Base-by-base conservation (phyloP, 2,113 vertebrate species). In the Xenopus borealis region DNA sequence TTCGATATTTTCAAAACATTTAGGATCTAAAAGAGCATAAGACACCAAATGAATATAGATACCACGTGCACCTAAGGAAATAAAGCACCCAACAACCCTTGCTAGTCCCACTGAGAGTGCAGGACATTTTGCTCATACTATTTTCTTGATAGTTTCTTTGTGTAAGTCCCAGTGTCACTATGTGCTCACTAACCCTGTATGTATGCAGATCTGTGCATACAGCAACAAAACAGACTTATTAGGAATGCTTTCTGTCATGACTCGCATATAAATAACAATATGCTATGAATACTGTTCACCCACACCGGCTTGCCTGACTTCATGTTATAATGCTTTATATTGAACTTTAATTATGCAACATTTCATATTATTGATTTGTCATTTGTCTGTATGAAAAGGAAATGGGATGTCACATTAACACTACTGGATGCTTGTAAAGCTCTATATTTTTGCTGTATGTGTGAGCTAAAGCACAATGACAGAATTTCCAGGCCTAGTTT, bases 261-360 rank as follows among this genome's bases (percentile, higher is more conserved):
- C 53, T 8, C 18, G 53, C 53, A 12, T 55, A n/a, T 55, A n/a
- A 55, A 55, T 55, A 16, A n/a, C 53, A 55, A 55, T 55, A 55
- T 55, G 53, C 12, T 55, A 16, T 50, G 47, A 50, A 50, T 50
- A 3, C 23, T 27, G 47, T 50, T 3, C 14, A 9, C 47, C 8
- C 14, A 55, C 17, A n/a, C 17, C 18, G 14, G 53, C 53, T n/a
- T 16, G 53, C 53, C 16, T 55, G 12, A 55, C 16, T 55, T 16
- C 8, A 55, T n/a, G 53, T 50, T 62, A 59, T 46, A 57, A 64
- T 57, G 30, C 20, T 27, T 58, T 58, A 18, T 77, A 77, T 77
- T 64, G 74, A 63, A 69, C 67, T 64, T 76, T 70, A 62, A 77
- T 77, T 70, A 77, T 77, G 16, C 59, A 57, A 58, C 47, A 62